Conservation (phyloP, 1,140 invertebrate species). For the Brachionus plicatilis region DNA sequence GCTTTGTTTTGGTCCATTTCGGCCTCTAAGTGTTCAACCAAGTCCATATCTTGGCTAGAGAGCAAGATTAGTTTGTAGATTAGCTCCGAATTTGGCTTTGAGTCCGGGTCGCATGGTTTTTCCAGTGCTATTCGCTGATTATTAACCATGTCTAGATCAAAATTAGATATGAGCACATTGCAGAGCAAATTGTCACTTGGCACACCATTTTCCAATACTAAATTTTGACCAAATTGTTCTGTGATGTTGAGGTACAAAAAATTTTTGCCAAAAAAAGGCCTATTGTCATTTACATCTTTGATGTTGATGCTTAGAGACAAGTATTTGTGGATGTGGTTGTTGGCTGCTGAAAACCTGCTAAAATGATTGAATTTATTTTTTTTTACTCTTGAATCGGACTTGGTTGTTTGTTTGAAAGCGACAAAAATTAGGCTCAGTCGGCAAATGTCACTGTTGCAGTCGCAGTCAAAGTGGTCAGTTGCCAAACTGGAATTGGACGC, state of each 20-base stretch:
- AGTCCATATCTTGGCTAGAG: background rate
- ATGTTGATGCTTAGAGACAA: background rate
- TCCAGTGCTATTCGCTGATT: background rate
- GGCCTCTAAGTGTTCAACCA: background rate
- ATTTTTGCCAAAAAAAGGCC: background rate
- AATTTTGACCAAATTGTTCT: background rate
- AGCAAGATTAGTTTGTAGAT: background rate
- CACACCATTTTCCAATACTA: background rate
- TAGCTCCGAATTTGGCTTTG: background rate
- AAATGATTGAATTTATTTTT: background rate
- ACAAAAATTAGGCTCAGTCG: background rate
- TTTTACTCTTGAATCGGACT: background rate
- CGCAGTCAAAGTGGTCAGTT: background rate
- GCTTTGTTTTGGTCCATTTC: background rate
- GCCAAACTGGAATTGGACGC: background rate
- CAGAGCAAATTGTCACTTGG: background rate
- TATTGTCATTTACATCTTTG: constrained; percentile 1
- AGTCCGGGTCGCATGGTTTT: background rate
- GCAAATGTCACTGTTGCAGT: background rate
- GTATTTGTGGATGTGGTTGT: background rate
- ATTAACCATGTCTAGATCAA: background rate
- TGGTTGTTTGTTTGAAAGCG: background rate
- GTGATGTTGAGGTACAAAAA: background rate
- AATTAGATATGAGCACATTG: background rate
- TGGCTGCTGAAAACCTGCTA: background rate